phyloP scores from a whole-genome alignment of 2,888 invertebrate genomes.

The Osedax fenrisi region DNA sequence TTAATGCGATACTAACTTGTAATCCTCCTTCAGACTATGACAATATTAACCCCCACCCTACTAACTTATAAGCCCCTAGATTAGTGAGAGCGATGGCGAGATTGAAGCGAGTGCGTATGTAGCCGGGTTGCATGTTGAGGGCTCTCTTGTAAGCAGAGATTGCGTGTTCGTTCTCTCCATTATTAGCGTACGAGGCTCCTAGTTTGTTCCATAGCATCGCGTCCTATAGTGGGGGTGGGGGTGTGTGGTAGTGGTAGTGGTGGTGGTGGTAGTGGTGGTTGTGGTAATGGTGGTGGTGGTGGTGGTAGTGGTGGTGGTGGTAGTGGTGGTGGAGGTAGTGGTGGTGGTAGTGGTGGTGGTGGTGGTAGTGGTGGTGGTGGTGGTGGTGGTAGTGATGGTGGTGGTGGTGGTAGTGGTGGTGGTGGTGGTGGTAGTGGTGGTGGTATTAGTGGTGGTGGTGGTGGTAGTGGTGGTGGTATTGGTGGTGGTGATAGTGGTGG shows the following conservation, averaged over 20 bases:
- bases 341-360: neutral
- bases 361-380: neutral
- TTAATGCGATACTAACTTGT: no score
- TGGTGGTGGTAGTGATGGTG: neutral
- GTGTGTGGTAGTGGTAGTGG: neutral
- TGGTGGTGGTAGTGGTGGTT: no score
- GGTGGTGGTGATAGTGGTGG: neutral
- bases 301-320: neutral
- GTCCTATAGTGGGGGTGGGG: conserved; percentile 54
- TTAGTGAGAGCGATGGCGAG: conserved; percentile 95
- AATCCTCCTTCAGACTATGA: no score
- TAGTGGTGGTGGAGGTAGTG: neutral
- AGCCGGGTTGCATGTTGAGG: conserved; percentile 79
- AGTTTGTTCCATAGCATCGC: conserved; percentile 89
- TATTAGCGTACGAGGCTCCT: conserved; percentile 91
- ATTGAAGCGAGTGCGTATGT: conserved; percentile 89
- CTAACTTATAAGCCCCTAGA: conserved; percentile 68
- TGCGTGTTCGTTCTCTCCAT: conserved; percentile 83
- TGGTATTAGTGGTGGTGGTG: no score
- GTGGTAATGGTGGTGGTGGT: no score
- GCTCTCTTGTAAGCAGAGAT: conserved; percentile 87
- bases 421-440: neutral
- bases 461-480: no score
- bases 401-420: conserved; percentile 9
- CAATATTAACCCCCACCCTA: no score